phyloP scores from a whole-genome alignment of 2,888 invertebrate species.

The Athalia cordata region DNA sequence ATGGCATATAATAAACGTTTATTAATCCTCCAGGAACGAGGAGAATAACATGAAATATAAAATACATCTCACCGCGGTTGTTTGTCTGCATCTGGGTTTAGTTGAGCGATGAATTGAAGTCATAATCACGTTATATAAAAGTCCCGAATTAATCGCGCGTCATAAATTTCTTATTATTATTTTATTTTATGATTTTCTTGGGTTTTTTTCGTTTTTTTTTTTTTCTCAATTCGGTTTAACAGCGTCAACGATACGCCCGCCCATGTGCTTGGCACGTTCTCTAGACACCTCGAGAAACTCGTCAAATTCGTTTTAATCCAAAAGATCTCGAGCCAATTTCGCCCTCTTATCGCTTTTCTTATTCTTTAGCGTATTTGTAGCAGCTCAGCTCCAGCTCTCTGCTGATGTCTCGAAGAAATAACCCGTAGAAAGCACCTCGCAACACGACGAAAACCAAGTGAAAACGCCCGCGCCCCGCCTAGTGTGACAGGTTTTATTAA shows the following conservation, averaged over 20 bases:
- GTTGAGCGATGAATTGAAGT: neutral
- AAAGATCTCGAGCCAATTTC: slow-evolving; percentile 20
- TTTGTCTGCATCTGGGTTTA: neutral
- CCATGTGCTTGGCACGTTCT: neutral
- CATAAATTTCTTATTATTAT: neutral
- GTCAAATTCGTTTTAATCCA: slow-evolving; percentile 22
- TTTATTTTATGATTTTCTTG: neutral
- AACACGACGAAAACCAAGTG: too few relatives aligned
- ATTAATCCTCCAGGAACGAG: slow-evolving; percentile 18
- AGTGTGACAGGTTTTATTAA: slow-evolving; percentile 40
- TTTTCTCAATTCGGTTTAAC: slow-evolving; percentile 17
- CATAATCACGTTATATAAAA: neutral
- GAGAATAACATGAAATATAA: neutral
- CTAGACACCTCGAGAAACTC: slow-evolving; percentile 1
- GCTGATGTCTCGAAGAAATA: neutral
- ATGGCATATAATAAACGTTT: slow-evolving; percentile 19
- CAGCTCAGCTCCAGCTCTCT: neutral
- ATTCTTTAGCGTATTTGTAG: neutral
- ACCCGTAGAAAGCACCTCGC: too few relatives aligned
- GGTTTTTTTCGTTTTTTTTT: neutral
- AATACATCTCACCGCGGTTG: slow-evolving; percentile 1
- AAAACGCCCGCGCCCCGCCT: neutral
- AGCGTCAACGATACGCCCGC: neutral
- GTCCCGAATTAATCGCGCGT: neutral
- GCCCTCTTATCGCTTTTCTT: slow-evolving; percentile 3